Evolutionary conservation across 2,888 invertebrate genomes (phyloP).

Genomic region (Agrotis ipsilon): DNA sequence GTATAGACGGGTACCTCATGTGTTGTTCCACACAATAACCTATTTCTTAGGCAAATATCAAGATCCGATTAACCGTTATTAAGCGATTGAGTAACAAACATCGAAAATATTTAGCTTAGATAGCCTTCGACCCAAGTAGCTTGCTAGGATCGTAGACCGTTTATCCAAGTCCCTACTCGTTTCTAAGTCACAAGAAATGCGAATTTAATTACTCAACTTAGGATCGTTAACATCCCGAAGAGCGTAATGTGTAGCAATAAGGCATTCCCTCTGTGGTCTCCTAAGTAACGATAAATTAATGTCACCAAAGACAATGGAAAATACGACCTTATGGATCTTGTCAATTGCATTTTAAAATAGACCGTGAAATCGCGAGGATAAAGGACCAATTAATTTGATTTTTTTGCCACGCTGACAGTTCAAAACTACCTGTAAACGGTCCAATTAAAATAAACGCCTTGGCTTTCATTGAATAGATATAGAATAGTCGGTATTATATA

Average conservation of each 20-base stretch:
- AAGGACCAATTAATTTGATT: slow-evolving; percentile 4
- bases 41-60: no score
- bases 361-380: slow-evolving; percentile 10
- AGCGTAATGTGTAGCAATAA: slow-evolving; percentile 29
- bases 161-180: background rate
- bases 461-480: background rate
- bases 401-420: background rate
- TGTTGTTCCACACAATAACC: no score
- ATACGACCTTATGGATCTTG: slow-evolving; percentile 4
- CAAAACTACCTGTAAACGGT: background rate
- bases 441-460: slow-evolving; percentile 16
- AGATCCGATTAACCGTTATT: no score
- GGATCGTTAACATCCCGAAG: slow-evolving; percentile 16
- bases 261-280: background rate
- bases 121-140: background rate
- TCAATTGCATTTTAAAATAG: background rate
- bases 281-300: slow-evolving; percentile 15
- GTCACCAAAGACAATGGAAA: slow-evolving; percentile 26
- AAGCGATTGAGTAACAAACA: no score
- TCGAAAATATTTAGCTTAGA: no score
- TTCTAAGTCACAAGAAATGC: background rate
- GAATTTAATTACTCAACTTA: slow-evolving; percentile 26
- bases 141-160: background rate
- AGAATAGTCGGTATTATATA: background rate
- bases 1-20: no score